These are phyloP conservation scores for Nyctibius grandis DNA, from an alignment of 2,797 vertebrate species.

Conservation along the genomic window DNA sequence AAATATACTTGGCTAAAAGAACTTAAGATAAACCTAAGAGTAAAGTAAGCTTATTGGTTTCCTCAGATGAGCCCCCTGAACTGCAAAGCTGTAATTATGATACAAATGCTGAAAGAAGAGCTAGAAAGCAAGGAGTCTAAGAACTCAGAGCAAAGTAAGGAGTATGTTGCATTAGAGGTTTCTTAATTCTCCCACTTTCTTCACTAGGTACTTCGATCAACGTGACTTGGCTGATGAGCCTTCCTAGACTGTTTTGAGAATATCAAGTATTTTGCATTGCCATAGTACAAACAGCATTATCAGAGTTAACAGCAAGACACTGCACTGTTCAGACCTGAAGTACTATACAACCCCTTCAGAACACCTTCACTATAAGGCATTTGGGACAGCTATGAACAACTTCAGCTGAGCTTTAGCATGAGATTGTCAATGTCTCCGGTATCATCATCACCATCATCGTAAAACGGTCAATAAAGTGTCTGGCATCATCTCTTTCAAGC, in stretches of 20 bases:
- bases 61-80: neutral
- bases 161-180: neutral
- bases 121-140: neutral
- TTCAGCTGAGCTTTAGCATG: neutral
- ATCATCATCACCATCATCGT: neutral
- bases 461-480: neutral
- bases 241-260: conserved; percentile 42
- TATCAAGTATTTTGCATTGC: neutral
- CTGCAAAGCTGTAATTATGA: neutral
- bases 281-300: neutral
- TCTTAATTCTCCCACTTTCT: neutral
- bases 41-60: neutral
- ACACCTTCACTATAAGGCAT: neutral
- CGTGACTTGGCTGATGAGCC: conserved; percentile 83
- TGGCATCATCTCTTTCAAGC: neutral
- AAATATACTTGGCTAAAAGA: neutral
- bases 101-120: neutral
- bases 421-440: neutral
- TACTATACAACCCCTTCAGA: neutral
- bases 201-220: conserved; percentile 83
- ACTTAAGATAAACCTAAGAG: neutral
- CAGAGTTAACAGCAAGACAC: neutral
- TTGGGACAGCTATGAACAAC: neutral
- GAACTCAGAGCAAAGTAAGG: neutral
- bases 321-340: neutral